Conservation (phyloP, 1,140 invertebrate genomes). For the Brachystomella parvula region DNA sequence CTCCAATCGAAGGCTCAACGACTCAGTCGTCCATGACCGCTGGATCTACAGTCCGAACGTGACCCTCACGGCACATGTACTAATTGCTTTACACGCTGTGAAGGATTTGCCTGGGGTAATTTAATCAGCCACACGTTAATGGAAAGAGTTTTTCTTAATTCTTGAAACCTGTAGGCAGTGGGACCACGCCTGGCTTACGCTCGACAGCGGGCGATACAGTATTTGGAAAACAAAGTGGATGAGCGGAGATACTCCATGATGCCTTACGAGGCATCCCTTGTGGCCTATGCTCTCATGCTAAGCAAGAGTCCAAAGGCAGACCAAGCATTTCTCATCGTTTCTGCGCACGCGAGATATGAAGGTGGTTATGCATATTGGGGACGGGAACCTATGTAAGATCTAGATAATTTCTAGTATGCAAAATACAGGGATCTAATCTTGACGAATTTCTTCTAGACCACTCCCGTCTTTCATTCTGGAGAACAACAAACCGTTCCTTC, state of each 20-base stretch:
- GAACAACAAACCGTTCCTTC: constrained; percentile 79
- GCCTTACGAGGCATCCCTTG: constrained; percentile 77
- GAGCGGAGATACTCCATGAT: constrained; percentile 54
- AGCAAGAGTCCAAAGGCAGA: constrained; percentile 70
- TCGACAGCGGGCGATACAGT: constrained; percentile 56
- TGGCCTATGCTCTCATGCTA: constrained; percentile 74
- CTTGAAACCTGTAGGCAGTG: constrained; percentile 18
- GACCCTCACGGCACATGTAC: constrained; percentile 77
- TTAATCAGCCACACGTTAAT: constrained; percentile 9
- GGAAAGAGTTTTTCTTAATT: not conserved
- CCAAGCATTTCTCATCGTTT: constrained; percentile 67
- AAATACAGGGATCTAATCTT: too few species aligned
- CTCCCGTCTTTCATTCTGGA: constrained; percentile 71
- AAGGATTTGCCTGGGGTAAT: constrained; percentile 66
- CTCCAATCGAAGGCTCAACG: constrained; percentile 72
- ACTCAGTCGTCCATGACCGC: constrained; percentile 19
- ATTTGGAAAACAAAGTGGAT: constrained; percentile 76
- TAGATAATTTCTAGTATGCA: too few species aligned
- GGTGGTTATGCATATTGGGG: constrained; percentile 80
- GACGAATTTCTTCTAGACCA: constrained; percentile 44
- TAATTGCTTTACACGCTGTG: constrained; percentile 71
- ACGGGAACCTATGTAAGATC: constrained; percentile 52
- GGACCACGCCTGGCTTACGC: constrained; percentile 30
- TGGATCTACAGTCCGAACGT: constrained; percentile 53
- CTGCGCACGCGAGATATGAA: constrained; percentile 51